Evolutionary conservation across 2,113 vertebrate genomes (phyloP).

Genomic region (Ptilorrhoa leucosticta): DNA sequence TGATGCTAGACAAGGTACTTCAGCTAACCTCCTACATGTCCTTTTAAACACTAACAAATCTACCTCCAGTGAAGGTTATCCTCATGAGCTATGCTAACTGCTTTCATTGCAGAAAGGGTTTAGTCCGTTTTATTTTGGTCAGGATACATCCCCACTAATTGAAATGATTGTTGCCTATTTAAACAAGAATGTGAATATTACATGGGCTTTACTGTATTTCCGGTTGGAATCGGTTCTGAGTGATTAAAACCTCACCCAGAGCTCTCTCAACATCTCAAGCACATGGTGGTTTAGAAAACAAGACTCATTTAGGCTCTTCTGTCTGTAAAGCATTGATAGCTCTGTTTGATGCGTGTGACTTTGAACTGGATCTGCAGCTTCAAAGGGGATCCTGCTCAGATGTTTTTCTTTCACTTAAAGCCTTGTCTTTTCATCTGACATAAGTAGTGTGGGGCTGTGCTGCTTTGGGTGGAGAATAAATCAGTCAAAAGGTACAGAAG

Average conservation of each 20-base stretch:
- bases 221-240: background rate
- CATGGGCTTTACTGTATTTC: background rate
- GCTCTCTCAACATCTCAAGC: background rate
- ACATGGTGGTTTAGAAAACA: fast-evolving
- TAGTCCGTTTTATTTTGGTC: background rate
- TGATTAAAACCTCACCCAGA: background rate
- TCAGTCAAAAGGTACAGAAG: background rate
- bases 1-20: background rate
- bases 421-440: background rate
- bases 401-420: background rate
- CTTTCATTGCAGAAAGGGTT: background rate
- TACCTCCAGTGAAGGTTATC: background rate
- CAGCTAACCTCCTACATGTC: background rate
- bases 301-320: background rate
- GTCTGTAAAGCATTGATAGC: background rate
- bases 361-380: background rate
- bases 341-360: background rate
- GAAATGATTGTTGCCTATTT: background rate
- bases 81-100: background rate
- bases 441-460: background rate
- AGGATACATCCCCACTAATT: background rate
- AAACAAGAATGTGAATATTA: background rate
- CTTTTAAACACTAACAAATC: background rate
- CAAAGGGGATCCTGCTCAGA: background rate
- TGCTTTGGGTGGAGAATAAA: background rate